Evolutionary conservation across 1,140 invertebrate genomes (phyloP).

Genomic region (Drosophila nigromelanica): DNA sequence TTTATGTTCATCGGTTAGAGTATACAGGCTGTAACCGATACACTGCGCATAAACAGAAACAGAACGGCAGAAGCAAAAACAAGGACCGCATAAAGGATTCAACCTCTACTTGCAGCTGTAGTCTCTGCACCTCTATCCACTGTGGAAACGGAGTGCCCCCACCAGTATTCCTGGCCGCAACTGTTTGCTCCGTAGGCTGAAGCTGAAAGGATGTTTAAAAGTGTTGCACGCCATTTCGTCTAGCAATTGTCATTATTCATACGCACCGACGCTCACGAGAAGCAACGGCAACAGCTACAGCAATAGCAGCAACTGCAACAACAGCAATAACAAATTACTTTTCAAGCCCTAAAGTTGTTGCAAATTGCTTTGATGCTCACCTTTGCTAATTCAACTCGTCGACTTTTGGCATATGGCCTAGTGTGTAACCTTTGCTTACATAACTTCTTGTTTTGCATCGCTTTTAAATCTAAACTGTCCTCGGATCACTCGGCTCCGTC

Average conservation of each 20-base stretch:
- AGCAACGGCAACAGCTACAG: too few species aligned
- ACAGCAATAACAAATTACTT: conserved; percentile 68
- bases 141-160: conserved; percentile 18
- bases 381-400: too few species aligned
- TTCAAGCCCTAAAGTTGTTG: conserved; percentile 43
- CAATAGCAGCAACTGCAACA: conserved; percentile 13
- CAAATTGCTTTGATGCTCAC: conserved; percentile 53
- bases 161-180: background rate
- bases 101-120: background rate
- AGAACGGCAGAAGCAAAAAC: background rate
- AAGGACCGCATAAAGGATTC: background rate
- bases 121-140: background rate
- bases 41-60: background rate
- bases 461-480: background rate
- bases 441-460: background rate
- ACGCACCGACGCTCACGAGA: conserved; percentile 63
- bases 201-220: conserved; percentile 10
- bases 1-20: too few species aligned
- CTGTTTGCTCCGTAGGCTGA: background rate
- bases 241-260: conserved; percentile 75
- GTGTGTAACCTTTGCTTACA: too few species aligned
- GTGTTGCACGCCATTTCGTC: conserved; percentile 55
- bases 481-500: background rate
- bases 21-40: background rate
- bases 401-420: too few species aligned